These are phyloP conservation scores for Paedocypris sp. DNA, from an alignment of 2,113 vertebrate genomes.

Conservation along the genomic window DNA sequence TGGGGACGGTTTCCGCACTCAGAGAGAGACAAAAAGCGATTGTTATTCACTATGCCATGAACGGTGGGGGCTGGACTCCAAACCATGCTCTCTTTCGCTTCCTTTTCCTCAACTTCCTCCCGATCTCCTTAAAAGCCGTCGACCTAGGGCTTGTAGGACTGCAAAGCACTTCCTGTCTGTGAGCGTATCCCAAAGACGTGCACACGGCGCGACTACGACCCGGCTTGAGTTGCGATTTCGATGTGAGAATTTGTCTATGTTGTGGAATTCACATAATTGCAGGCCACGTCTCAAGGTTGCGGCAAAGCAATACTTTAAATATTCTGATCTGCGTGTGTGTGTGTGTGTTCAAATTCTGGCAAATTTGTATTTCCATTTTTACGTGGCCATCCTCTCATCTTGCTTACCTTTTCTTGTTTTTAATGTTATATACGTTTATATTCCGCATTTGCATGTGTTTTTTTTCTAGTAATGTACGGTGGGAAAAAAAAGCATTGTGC, in stretches of 20 bases:
- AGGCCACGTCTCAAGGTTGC: neutral
- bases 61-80: conserved; percentile 69
- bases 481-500: conserved; percentile 48
- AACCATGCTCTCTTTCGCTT: neutral
- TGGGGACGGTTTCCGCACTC: conserved; percentile 43
- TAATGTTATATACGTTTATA: conserved; percentile 34
- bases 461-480: conserved; percentile 47
- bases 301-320: conserved; percentile 20
- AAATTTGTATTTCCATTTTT: conserved; percentile 35
- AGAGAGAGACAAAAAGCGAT: conserved; percentile 34
- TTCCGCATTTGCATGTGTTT: conserved; percentile 22
- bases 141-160: conserved; percentile 47
- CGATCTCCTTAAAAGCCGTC: too few relatives aligned
- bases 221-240: neutral
- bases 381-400: conserved; percentile 18
- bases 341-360: neutral
- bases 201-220: conserved; percentile 4
- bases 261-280: neutral
- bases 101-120: conserved; percentile 4
- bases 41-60: conserved; percentile 64
- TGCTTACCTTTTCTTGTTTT: conserved; percentile 48
- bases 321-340: neutral
- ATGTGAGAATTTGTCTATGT: neutral
- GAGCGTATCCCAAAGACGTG: neutral
- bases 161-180: conserved; percentile 32